These are phyloP conservation scores for Oryctes rhinoceros DNA, from an alignment of 1,140 invertebrate genomes.

Conservation along the genomic window DNA sequence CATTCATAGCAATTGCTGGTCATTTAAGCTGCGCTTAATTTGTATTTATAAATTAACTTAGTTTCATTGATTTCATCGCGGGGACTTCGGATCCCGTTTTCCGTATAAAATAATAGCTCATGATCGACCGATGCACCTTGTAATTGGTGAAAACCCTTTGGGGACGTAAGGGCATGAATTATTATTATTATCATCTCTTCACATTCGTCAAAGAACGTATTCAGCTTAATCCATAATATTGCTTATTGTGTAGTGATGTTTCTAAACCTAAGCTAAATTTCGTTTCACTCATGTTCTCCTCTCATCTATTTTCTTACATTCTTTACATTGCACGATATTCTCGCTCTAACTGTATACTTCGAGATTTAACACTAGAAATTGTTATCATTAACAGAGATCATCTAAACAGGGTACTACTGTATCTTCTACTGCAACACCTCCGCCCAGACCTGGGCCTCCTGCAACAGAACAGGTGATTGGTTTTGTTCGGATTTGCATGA, in stretches of 20 bases:
- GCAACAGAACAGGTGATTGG: constrained; percentile 69
- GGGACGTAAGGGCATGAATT: too few species aligned
- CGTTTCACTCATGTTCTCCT: not conserved
- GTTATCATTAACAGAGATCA: constrained; percentile 60
- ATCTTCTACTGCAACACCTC: constrained; percentile 64
- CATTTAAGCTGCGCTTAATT: too few species aligned
- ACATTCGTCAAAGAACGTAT: too few species aligned
- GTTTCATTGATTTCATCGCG: too few species aligned
- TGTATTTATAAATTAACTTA: too few species aligned
- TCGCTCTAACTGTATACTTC: not conserved
- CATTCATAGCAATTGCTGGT: too few species aligned
- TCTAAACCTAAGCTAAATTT: constrained; percentile 33
- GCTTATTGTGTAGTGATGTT: not conserved
- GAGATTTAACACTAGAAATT: constrained; percentile 30
- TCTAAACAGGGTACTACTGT: constrained; percentile 67
- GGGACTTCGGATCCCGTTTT: too few species aligned
- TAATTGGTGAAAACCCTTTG: too few species aligned
- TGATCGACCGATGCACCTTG: too few species aligned
- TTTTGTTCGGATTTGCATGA: constrained; percentile 42
- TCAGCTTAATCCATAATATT: not conserved
- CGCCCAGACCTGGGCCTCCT: constrained; percentile 67
- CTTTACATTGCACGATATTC: not conserved
- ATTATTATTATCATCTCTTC: too few species aligned
- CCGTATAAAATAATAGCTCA: too few species aligned
- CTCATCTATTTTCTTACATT: too few species aligned